These are phyloP conservation scores for Oryzias melastigma DNA, from an alignment of 2,113 vertebrate genomes.

Conservation along the genomic window DNA sequence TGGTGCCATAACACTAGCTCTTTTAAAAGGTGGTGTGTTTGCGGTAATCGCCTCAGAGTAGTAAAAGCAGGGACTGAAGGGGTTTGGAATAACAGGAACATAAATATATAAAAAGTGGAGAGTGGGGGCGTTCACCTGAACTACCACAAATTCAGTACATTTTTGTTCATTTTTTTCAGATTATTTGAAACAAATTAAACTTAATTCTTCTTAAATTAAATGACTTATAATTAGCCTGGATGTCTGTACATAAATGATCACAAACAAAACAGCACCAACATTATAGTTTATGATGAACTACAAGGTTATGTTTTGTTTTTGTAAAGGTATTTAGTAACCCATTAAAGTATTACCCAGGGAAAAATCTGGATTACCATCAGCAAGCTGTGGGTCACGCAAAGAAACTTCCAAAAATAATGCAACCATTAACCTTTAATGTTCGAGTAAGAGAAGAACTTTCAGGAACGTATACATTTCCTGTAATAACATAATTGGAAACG, in stretches of 20 bases:
- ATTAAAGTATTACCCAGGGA: conserved; percentile 53
- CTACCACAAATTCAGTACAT: conserved; percentile 16
- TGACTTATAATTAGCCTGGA: conserved; percentile 14
- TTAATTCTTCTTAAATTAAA: conserved; percentile 12
- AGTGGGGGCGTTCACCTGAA: conserved; percentile 8
- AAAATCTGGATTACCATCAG: conserved; percentile 30
- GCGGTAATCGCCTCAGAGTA: conserved; percentile 36
- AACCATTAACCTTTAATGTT: conserved; percentile 44
- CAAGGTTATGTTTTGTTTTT: conserved; percentile 50
- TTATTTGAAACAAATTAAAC: conserved; percentile 21
- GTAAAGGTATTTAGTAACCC: conserved; percentile 63
- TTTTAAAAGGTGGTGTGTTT: conserved; percentile 52
- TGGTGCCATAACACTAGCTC: conserved; percentile 69
- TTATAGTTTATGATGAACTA: conserved; percentile 2
- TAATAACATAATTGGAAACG: conserved; percentile 47
- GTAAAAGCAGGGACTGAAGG: conserved; percentile 28
- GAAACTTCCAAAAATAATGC: conserved; percentile 26
- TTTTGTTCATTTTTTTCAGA: conserved; percentile 2
- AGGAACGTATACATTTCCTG: conserved; percentile 56
- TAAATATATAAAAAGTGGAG: conserved; percentile 22
- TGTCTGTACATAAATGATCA: too few species aligned
- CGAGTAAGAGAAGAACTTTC: conserved; percentile 37
- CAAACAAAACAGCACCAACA: background rate
- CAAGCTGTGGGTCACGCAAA: conserved; percentile 34
- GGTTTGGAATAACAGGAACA: conserved; percentile 28